Evolutionary conservation across 2,888 invertebrate genomes (phyloP).

Genomic region (Scelioninae gen. 2): DNA sequence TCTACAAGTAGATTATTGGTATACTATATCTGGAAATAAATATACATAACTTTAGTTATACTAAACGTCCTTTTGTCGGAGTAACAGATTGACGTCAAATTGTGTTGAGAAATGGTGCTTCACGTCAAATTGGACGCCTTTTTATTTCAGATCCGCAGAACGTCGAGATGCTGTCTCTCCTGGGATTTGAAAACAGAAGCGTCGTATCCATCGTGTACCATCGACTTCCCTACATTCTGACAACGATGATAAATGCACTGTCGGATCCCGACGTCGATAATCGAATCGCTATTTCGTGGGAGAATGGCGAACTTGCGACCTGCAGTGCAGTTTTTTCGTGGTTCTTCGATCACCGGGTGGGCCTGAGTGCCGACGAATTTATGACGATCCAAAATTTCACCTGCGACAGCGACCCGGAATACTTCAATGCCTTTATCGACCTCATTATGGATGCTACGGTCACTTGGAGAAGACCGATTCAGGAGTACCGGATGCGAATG

Average conservation of each 20-base stretch:
- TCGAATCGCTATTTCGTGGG: conserved; percentile 32
- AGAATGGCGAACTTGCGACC: conserved; percentile 47
- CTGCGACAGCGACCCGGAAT: conserved; percentile 65
- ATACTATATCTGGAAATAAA: too few species aligned
- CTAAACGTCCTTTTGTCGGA: conserved; percentile 2
- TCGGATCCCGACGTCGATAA: conserved; percentile 63
- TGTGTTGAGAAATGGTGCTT: conserved; percentile 18
- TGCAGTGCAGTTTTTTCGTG: conserved; percentile 66
- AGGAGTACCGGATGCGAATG: conserved; percentile 63
- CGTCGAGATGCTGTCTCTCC: conserved; percentile 63
- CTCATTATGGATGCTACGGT: conserved; percentile 60
- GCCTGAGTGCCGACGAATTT: conserved; percentile 65
- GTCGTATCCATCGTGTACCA: conserved; percentile 64
- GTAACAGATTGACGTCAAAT: conserved; percentile 24
- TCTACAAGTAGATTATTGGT: too few species aligned
- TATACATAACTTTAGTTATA: too few species aligned
- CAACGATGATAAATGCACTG: conserved; percentile 67
- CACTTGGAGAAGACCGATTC: conserved; percentile 63
- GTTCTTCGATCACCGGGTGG: conserved; percentile 63
- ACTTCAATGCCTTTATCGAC: conserved; percentile 68
- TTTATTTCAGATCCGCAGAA: conserved; percentile 53
- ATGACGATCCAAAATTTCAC: conserved; percentile 65
- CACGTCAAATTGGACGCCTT: conserved; percentile 12
- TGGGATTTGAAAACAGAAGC: conserved; percentile 67
- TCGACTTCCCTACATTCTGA: conserved; percentile 65